phyloP scores from a whole-genome alignment of 1,140 invertebrate genomes.

The Tetragnatha versicolor region DNA sequence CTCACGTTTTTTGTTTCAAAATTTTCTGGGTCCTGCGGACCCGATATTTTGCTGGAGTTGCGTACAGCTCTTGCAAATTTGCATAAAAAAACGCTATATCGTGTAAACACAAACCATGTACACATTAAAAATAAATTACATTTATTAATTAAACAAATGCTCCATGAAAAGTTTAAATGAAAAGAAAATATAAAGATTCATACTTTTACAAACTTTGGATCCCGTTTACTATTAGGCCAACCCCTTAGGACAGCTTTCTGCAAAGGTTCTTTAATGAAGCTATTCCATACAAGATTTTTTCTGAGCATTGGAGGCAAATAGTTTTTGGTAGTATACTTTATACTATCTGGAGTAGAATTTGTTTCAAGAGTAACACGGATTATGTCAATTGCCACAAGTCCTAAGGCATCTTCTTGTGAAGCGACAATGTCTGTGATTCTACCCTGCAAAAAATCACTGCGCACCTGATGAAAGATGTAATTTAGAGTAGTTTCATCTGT shows the following conservation, averaged over 20 bases:
- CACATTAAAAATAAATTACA: not conserved
- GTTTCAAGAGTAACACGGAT: constrained; percentile 77
- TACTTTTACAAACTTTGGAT: constrained; percentile 57
- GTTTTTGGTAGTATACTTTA: constrained; percentile 79
- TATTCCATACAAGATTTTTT: constrained; percentile 66
- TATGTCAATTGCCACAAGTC: constrained; percentile 85
- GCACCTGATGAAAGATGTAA: constrained; percentile 85
- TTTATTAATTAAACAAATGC: not conserved
- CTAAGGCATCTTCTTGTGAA: constrained; percentile 76
- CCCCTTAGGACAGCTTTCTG: constrained; percentile 46
- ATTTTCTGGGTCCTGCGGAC: too few species aligned
- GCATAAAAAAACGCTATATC: too few species aligned
- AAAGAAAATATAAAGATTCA: not conserved
- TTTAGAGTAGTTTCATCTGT: constrained; percentile 78
- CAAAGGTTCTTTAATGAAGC: constrained; percentile 14
- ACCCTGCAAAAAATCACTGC: constrained; percentile 79
- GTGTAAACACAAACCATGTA: not conserved
- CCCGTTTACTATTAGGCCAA: constrained; percentile 43
- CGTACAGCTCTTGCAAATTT: too few species aligned
- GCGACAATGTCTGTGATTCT: constrained; percentile 79
- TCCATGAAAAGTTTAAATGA: not conserved
- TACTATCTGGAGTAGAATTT: constrained; percentile 69
- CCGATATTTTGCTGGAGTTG: too few species aligned
- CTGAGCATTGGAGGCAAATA: constrained; percentile 79
- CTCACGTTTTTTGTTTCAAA: too few species aligned